A percentile compares a stretch with the other conserved stretches of the same genome.
Conservation (phyloP, 1,140 invertebrate species). For the Drosophila willistoni region DNA sequence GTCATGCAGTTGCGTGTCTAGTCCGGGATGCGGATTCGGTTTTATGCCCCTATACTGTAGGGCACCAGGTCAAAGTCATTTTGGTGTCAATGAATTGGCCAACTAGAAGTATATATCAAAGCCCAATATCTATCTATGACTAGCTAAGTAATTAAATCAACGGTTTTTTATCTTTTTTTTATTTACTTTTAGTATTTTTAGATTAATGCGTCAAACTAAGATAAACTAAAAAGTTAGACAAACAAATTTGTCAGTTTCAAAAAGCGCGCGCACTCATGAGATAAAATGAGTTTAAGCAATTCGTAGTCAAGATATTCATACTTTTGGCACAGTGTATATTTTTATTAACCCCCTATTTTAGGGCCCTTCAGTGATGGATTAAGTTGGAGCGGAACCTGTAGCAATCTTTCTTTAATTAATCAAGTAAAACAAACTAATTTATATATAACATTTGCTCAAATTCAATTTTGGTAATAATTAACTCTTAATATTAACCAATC, state of each 20-base stretch:
- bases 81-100: not conserved
- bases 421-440: too few relatives aligned
- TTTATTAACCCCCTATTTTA: not conserved
- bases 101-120: not conserved
- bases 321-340: too few relatives aligned
- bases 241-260: not conserved
- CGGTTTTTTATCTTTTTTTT: not conserved
- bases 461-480: too few relatives aligned
- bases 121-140: not conserved
- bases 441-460: too few relatives aligned
- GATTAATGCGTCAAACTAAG: not conserved
- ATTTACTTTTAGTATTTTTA: not conserved
- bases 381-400: too few relatives aligned
- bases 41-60: conserved; percentile 31
- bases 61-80: conserved; percentile 34
- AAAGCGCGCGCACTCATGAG: not conserved
- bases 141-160: not conserved
- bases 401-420: too few relatives aligned
- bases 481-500: too few relatives aligned
- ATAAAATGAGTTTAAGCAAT: too few relatives aligned
- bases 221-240: not conserved
- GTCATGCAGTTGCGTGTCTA: conserved; percentile 38
- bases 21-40: conserved; percentile 23
- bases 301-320: too few relatives aligned
- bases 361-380: not conserved